Evolutionary conservation across 92 coral and sea anemone species (phyloP), one percentile per base, ranked within the genome.

Genomic region (Epizoanthus rinbou): DNA sequence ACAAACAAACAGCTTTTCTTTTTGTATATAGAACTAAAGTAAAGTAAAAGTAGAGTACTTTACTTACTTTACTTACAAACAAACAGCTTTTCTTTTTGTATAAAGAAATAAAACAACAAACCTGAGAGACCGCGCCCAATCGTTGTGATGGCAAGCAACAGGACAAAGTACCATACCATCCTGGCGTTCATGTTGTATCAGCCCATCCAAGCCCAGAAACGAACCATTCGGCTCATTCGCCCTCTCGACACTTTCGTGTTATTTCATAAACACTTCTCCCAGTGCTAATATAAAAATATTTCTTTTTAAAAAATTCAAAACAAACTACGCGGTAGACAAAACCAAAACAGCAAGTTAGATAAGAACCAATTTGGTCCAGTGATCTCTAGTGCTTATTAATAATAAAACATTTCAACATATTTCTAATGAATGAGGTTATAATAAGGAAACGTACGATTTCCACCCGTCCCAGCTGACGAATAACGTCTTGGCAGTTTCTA

Each of bases 391-490:
- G 19, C 31, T 18, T 75, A 75, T 75, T 35, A 75, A 75, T 75
- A 57, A 75, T 75, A 17, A 57, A 75, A 53, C 81, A 75, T 19
- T 75, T 75, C n/a, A 75, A 75, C 67, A 57, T 66, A 75, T 75
- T 75, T 75, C 81, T 75, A 58, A 75, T 75, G 54, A 33, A 75
- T 75, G 58, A 75, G 80, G 80, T 24, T 28, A 54, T 25, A 35
- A 3, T 22, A 24, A 19, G 8, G 63, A 16, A 75, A 52, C 54
- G 60, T 73, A 63, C 9, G 28, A 16, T 50, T 53, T 10, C 8
- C 31, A 28, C 31, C 31, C 31, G 31, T 28, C 31, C 31, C 31
- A 28, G 31, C 31, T 28, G 31, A 28, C 31, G 31, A 28, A 28
- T 28, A 50, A 11, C 54, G 3, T 10, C 15, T 50, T 50, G 54